phyloP scores from a whole-genome alignment of 2,113 vertebrate species.

The Saccopteryx bilineata region DNA sequence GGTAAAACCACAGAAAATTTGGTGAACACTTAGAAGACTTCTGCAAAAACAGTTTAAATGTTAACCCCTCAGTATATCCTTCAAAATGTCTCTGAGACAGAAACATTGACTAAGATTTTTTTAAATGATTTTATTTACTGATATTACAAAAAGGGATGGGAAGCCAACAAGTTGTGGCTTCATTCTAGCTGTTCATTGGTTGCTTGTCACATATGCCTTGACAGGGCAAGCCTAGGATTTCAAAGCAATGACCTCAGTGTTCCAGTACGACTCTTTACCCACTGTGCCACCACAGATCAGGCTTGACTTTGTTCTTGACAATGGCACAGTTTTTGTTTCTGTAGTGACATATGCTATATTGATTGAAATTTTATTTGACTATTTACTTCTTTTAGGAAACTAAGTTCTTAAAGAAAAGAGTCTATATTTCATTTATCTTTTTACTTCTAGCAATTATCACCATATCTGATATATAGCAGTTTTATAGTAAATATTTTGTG shows the following conservation, averaged over 20 bases:
- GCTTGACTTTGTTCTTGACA: not conserved
- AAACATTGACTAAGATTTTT: not conserved
- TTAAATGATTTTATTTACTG: too few species aligned
- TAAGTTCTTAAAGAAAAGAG: constrained; percentile 10
- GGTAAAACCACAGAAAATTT: not conserved
- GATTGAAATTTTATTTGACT: not conserved
- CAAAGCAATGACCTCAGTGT: too few species aligned
- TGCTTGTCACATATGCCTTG: too few species aligned
- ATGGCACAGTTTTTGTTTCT: not conserved
- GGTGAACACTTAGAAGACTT: not conserved
- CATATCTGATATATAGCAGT: not conserved
- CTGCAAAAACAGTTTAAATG: not conserved
- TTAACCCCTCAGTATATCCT: not conserved
- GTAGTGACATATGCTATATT: not conserved
- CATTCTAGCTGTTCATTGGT: too few species aligned
- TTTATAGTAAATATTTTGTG: constrained; percentile 58
- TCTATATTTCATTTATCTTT: constrained; percentile 19
- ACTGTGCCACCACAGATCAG: too few species aligned
- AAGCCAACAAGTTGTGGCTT: too few species aligned
- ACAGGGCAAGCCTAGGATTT: too few species aligned
- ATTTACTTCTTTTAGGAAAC: not conserved
- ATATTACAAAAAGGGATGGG: too few species aligned
- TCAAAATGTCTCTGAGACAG: not conserved
- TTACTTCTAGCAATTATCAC: constrained; percentile 20
- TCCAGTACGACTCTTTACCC: too few species aligned